Percentiles rank a stretch among this genome's conserved stretches.
Evolutionary conservation across 2,113 vertebrate genomes (phyloP).

Genomic region (Micronycteris hirsuta): DNA sequence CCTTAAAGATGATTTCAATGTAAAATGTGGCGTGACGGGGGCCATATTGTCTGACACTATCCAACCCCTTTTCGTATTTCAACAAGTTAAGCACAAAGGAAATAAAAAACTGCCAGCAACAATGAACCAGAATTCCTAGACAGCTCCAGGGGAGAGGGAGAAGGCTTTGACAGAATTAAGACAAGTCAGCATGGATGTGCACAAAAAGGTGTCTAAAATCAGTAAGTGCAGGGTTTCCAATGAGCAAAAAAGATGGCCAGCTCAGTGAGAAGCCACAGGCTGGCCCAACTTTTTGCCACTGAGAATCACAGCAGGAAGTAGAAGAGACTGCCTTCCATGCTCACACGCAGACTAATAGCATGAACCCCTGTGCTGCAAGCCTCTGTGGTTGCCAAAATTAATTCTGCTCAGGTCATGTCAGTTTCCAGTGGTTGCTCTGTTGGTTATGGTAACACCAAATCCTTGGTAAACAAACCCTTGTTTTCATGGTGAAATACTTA

Average conservation of each 20-base stretch:
- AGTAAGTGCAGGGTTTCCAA: slow-evolving; percentile 37
- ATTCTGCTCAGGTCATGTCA: background rate
- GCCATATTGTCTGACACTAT: slow-evolving; percentile 73
- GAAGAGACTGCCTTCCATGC: background rate
- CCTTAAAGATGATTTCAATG: slow-evolving; percentile 73
- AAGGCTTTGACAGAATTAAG: slow-evolving; percentile 73
- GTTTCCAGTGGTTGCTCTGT: background rate
- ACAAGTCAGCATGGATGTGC: slow-evolving; percentile 61
- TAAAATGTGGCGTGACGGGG: slow-evolving; percentile 71
- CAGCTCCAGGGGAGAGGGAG: slow-evolving; percentile 66
- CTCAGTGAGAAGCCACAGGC: slow-evolving; percentile 36
- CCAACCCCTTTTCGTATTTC: slow-evolving; percentile 70
- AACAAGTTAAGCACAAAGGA: slow-evolving; percentile 74
- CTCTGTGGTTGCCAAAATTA: background rate
- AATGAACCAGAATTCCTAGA: slow-evolving; percentile 71
- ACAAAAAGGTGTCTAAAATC: slow-evolving; percentile 64
- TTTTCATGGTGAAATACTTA: background rate
- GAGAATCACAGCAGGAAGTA: slow-evolving; percentile 9
- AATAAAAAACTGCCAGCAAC: slow-evolving; percentile 66
- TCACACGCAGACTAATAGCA: background rate
- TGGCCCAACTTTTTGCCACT: background rate
- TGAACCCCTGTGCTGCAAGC: background rate
- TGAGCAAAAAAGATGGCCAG: slow-evolving; percentile 44
- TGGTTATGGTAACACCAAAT: background rate
- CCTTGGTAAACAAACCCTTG: background rate